A percentile compares a stretch with the other conserved stretches of the same genome.
phyloP scores from a whole-genome alignment of 92 coral and sea anemone species.

The Scolanthus callimorphus region DNA sequence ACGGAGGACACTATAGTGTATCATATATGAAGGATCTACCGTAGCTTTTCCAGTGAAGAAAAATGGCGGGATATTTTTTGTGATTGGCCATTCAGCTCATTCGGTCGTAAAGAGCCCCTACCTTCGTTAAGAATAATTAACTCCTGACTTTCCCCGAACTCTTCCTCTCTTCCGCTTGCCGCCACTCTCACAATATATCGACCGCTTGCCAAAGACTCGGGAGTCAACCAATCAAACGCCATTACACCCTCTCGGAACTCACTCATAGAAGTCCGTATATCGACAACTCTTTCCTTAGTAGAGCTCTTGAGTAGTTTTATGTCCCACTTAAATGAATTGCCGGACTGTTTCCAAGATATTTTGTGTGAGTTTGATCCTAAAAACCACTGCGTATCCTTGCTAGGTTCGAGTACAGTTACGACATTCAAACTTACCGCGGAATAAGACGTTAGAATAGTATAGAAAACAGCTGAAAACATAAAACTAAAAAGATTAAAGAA shows the following conservation, averaged over 20 bases:
- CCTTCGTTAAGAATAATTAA: slow-evolving; percentile 48
- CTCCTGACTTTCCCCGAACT: slow-evolving; percentile 42
- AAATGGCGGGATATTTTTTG: too few relatives aligned
- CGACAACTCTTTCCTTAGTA: slow-evolving; percentile 25
- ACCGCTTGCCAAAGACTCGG: slow-evolving; percentile 38
- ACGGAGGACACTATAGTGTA: too few relatives aligned
- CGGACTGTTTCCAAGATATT: slow-evolving; percentile 66
- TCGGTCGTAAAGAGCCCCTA: too few relatives aligned
- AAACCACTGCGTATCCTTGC: slow-evolving; percentile 36
- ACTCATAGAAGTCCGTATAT: slow-evolving; percentile 49
- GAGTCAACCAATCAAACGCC: slow-evolving; percentile 50
- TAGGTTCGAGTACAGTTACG: slow-evolving; percentile 50
- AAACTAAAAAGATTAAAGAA: too few relatives aligned
- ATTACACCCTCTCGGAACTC: slow-evolving; percentile 57
- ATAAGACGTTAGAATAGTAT: too few relatives aligned
- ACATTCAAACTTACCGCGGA: slow-evolving; percentile 7
- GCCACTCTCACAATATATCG: slow-evolving; percentile 40
- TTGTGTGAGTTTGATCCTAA: slow-evolving; percentile 36
- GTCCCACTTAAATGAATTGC: slow-evolving; percentile 57
- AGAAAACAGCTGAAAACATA: too few relatives aligned
- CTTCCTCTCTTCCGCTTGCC: slow-evolving; percentile 12
- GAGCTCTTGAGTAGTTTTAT: slow-evolving; percentile 34
- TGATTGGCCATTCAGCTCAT: too few relatives aligned
- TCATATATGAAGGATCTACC: too few relatives aligned
- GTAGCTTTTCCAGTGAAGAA: too few relatives aligned